Conservation (phyloP, 2,797 vertebrate species). For the Tragelaphus oryx region DNA sequence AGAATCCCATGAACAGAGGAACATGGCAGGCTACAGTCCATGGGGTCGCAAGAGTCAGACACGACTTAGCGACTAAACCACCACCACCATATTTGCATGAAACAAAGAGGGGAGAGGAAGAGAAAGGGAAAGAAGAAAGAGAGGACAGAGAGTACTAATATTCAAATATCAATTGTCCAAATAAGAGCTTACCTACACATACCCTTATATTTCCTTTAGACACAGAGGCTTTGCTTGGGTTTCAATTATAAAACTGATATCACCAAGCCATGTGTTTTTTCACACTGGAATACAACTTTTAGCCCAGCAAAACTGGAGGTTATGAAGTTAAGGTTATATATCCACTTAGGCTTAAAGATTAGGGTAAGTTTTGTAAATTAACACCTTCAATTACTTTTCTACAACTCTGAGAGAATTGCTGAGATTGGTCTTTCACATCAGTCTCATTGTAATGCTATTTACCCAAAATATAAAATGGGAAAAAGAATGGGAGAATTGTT, state of each 20-base stretch:
- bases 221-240: background rate
- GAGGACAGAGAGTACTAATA: background rate
- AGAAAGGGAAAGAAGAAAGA: background rate
- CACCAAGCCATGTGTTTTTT: background rate
- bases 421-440: slow-evolving; percentile 17
- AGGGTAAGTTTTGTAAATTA: slow-evolving; percentile 9
- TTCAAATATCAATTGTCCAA: background rate
- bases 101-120: background rate
- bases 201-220: background rate
- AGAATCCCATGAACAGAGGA: background rate
- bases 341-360: background rate
- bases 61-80: background rate
- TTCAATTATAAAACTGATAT: background rate
- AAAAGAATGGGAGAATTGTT: slow-evolving; percentile 29
- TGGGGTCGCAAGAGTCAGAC: background rate
- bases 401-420: slow-evolving; percentile 32
- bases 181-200: background rate
- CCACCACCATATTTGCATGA: background rate
- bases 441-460: slow-evolving; percentile 31
- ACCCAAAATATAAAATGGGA: slow-evolving; percentile 32
- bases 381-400: slow-evolving; percentile 1
- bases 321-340: background rate
- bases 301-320: background rate
- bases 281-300: background rate
- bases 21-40: background rate